Base-by-base conservation (phyloP, 2,888 invertebrate genomes). In the Zygothrica quintamaculata region DNA sequence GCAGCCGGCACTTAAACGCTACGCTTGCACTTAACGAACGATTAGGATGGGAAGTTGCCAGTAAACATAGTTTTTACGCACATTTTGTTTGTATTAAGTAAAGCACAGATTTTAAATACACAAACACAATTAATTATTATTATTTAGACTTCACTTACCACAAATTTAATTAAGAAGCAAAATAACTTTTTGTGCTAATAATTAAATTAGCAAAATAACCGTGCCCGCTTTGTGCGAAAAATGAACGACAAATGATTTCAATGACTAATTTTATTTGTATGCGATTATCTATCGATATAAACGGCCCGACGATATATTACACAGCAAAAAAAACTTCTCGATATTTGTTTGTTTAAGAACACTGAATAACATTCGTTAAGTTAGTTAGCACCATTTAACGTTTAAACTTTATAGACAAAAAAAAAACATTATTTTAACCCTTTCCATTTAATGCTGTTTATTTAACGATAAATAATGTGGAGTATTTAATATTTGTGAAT, bases 1-100 rank as follows among this genome's bases (percentile, higher is more conserved):
- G 57, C 60, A 69, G 55, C 72, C 72, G 72, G 72, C 72, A 74
- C 51, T 74, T 73, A 69, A 55, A 48, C 44, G 52, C 48, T 50
- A 42, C 46, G 40, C 29, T 59, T 43, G 58, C 52, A 67, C 50
- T 72, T 50, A 31, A 48, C 48, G 15, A 31, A 48, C 48, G 15
- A 39, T 50, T 46, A 42, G 11, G 34, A 13, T 33, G n/a, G 22
- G 42, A 25, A 34, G 39, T n/a, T 15, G 7, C 13, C 9, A 33
- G 8, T 11, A 31, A 50, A 52, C 15, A 39, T n/a, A n/a, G n/a
- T 47, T 53, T 64, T 64, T 68, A 72, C 68, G 72, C 72, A 73
- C 74, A 72, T 64, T 53, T 62, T 40, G 39, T 61, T 64, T 44
- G 34, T 47, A 29, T 52, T 46, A 52, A 13, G 40, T 9, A 44